Percentiles rank a stretch among this genome's conserved stretches.
Evolutionary conservation across 2,797 vertebrate species (phyloP).

Genomic region (Ceyx erithaca): DNA sequence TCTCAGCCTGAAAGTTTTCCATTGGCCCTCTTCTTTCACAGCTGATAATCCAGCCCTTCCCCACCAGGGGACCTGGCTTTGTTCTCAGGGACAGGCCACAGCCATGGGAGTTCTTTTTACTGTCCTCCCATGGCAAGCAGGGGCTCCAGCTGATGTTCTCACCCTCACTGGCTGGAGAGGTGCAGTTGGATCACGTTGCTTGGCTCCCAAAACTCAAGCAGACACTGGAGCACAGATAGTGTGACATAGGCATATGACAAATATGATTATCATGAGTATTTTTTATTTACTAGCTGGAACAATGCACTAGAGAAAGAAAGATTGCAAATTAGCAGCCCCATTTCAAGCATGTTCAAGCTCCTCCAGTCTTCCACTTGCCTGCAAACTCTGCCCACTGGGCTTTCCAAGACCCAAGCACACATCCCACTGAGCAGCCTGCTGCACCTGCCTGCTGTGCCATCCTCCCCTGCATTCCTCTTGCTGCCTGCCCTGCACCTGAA

Average conservation of each 20-base stretch:
- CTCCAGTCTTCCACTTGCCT: neutral
- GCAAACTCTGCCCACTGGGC: neutral
- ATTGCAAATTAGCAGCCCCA: neutral
- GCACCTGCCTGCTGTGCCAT: neutral
- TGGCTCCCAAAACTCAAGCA: neutral
- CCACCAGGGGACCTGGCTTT: neutral
- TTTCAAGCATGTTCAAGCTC: neutral
- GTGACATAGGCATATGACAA: neutral
- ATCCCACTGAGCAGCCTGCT: neutral
- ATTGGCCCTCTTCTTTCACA: neutral
- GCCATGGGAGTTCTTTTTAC: neutral
- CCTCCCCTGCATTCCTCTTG: neutral
- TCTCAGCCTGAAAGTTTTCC: neutral
- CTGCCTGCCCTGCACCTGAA: neutral
- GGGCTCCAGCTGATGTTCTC: neutral
- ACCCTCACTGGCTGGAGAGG: neutral
- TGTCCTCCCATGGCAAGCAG: neutral
- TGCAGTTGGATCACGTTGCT: neutral
- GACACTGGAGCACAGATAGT: rapidly evolving
- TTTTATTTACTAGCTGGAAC: neutral
- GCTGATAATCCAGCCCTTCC: neutral
- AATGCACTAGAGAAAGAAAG: neutral
- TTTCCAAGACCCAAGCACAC: neutral
- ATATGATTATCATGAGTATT: neutral
- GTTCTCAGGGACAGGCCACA: neutral